A percentile compares a stretch with the other conserved stretches of the same genome.
These are phyloP conservation scores for Caenorhabditis angaria DNA, from an alignment of 2,888 invertebrate genomes.

Conservation along the genomic window DNA sequence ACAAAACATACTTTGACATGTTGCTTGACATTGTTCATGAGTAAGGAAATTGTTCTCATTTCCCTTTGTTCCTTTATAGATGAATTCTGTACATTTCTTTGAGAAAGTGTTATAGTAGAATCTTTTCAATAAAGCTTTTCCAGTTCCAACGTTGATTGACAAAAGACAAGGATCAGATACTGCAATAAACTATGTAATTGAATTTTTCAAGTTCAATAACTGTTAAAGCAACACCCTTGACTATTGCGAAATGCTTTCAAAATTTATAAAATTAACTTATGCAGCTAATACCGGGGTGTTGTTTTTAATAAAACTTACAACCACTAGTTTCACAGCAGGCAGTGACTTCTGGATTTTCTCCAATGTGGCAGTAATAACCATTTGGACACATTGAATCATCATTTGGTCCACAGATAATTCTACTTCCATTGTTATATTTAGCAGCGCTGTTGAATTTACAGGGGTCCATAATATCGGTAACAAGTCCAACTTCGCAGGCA, in stretches of 20 bases:
- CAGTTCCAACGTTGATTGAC: constrained; percentile 65
- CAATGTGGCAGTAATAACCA: constrained; percentile 70
- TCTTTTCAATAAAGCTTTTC: constrained; percentile 57
- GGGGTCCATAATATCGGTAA: constrained; percentile 58
- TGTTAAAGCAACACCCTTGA: no score
- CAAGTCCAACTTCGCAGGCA: constrained; percentile 51
- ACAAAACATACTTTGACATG: constrained; percentile 60
- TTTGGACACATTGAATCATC: constrained; percentile 61
- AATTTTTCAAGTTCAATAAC: no score
- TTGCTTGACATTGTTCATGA: constrained; percentile 58
- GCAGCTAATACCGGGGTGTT: constrained; percentile 13
- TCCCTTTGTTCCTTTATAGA: constrained; percentile 65
- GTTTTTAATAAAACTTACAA: constrained; percentile 50
- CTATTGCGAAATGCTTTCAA: not conserved
- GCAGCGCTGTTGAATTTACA: constrained; percentile 64
- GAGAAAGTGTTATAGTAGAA: constrained; percentile 70
- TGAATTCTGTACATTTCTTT: constrained; percentile 66
- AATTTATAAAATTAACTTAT: constrained; percentile 8
- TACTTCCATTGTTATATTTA: constrained; percentile 43
- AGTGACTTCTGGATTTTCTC: constrained; percentile 62
- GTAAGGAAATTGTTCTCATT: constrained; percentile 71
- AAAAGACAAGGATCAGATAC: constrained; percentile 67
- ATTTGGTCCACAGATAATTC: constrained; percentile 56
- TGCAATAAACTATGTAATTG: constrained; percentile 39
- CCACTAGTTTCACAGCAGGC: constrained; percentile 70